Conservation (phyloP, 1,140 invertebrate genomes). For the Vanessa tameamea region DNA sequence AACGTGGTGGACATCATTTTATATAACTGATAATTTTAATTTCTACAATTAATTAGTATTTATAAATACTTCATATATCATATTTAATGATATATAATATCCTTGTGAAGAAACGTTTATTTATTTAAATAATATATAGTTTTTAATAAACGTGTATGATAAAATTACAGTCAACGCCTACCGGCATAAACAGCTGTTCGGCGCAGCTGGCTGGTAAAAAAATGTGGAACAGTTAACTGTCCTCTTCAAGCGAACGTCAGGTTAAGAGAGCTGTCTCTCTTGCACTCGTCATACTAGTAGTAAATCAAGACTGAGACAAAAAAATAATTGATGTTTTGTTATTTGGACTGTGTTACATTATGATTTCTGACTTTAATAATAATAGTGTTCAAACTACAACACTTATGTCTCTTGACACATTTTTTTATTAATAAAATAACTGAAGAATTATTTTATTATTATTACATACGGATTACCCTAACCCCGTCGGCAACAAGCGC, state of each 20-base stretch:
- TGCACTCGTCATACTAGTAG: slow-evolving; percentile 38
- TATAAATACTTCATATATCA: background rate
- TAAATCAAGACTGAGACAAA: slow-evolving; percentile 49
- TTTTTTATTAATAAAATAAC: background rate
- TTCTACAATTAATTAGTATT: background rate
- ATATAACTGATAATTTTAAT: too few species aligned
- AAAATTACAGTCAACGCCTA: slow-evolving; percentile 42
- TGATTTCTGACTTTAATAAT: background rate
- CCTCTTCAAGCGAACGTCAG: slow-evolving; percentile 59
- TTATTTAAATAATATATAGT: background rate
- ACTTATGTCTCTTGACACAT: background rate
- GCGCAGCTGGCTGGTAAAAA: slow-evolving; percentile 75
- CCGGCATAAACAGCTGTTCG: slow-evolving; percentile 77
- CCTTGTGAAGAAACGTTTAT: background rate
- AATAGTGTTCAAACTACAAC: background rate
- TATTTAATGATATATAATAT: background rate
- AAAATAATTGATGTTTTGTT: slow-evolving; percentile 44
- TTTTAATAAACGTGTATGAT: slow-evolving; percentile 22
- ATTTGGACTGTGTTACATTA: background rate
- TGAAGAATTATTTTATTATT: background rate
- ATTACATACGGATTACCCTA: background rate
- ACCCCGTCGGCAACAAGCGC: background rate
- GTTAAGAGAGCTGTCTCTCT: slow-evolving; percentile 53
- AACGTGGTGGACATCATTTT: background rate
- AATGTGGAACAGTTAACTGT: slow-evolving; percentile 75